These are phyloP conservation scores for Bombylius discolor DNA, from an alignment of 2,888 invertebrate species.

Conservation along the genomic window DNA sequence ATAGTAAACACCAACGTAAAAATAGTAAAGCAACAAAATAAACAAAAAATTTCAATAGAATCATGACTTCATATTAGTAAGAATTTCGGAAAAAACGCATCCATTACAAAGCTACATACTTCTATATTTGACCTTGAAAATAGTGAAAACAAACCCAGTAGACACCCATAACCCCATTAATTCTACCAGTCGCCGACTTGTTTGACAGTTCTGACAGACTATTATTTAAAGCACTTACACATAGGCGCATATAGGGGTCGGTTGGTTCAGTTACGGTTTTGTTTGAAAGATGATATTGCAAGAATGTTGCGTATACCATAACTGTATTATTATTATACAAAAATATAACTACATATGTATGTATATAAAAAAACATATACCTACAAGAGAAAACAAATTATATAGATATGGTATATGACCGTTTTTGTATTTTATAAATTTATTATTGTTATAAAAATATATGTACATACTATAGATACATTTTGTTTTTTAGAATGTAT, in stretches of 20 bases:
- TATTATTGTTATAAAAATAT: too few relatives aligned
- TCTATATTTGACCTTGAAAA: conserved; percentile 6
- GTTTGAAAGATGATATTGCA: conserved; percentile 8
- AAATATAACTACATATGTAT: background rate
- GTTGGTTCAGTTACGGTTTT: conserved; percentile 2
- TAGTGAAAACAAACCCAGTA: conserved; percentile 16
- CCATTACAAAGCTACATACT: background rate
- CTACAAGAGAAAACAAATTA: background rate
- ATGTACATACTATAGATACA: background rate
- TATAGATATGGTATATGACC: background rate
- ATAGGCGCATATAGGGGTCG: conserved; percentile 5
- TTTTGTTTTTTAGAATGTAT: background rate
- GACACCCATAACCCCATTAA: conserved; percentile 28
- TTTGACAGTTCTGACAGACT: conserved; percentile 39
- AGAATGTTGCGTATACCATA: conserved; percentile 2
- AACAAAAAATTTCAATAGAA: too few relatives aligned
- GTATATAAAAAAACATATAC: background rate
- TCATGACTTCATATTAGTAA: too few relatives aligned
- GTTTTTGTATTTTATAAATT: background rate
- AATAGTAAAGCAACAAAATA: too few relatives aligned
- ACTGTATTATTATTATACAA: too few relatives aligned
- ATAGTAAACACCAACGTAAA: too few relatives aligned
- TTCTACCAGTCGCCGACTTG: conserved; percentile 36
- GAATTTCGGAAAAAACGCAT: background rate
- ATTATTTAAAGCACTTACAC: conserved; percentile 32